phyloP scores from a whole-genome alignment of 2,797 vertebrate genomes.

The Muraenolepis orangiensis region DNA sequence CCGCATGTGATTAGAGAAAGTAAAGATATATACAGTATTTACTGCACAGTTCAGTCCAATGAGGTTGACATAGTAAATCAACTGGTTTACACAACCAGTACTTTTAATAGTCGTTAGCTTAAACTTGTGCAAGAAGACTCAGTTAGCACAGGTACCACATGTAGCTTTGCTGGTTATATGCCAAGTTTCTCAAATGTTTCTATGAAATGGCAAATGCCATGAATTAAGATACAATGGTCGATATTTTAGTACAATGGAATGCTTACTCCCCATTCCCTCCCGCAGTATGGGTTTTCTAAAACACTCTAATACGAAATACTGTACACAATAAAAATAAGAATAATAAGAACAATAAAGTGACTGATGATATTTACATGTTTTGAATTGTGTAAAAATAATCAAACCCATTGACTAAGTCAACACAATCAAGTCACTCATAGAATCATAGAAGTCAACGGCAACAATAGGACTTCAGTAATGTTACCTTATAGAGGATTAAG shows the following conservation, averaged over 20 bases:
- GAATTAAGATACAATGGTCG: neutral
- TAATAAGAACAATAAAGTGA: too few species aligned
- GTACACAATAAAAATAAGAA: too few species aligned
- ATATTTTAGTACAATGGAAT: too few species aligned
- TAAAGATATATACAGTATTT: neutral
- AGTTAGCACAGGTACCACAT: neutral
- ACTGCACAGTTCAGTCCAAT: slow-evolving; percentile 1
- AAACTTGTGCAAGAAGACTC: neutral
- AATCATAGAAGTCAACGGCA: neutral
- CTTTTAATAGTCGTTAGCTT: neutral
- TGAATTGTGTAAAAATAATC: too few species aligned
- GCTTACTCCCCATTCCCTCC: too few species aligned
- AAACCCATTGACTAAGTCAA: too few species aligned
- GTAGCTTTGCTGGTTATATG: neutral
- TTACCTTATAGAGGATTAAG: neutral
- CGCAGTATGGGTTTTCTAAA: too few species aligned
- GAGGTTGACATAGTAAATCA: neutral
- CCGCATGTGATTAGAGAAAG: neutral
- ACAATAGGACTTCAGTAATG: neutral
- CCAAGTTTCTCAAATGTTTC: neutral
- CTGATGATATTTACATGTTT: too few species aligned
- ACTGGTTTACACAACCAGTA: neutral
- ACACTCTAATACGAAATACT: too few species aligned
- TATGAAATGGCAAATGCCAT: neutral
- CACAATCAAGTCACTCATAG: too few species aligned